Conservation (phyloP, 2,113 vertebrate species). For the Notothenia rossii region DNA sequence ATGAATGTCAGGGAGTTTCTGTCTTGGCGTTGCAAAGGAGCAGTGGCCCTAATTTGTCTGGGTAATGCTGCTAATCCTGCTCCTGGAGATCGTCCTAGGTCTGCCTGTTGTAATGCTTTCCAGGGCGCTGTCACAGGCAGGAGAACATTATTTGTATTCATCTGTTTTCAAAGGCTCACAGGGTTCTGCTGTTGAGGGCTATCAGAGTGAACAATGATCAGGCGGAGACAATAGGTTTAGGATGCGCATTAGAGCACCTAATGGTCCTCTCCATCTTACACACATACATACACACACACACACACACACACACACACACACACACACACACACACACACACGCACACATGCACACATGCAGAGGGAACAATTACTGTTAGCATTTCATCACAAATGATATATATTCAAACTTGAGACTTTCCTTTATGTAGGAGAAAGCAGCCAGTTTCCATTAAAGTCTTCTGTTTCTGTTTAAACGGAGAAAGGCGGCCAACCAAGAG, state of each 20-base stretch:
- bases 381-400: conserved; percentile 41
- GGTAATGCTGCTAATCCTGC: conserved; percentile 73
- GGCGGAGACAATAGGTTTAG: conserved; percentile 64
- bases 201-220: conserved; percentile 63
- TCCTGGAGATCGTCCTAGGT: conserved; percentile 59
- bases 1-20: conserved; percentile 58
- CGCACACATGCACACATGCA: neutral
- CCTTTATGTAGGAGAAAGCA: conserved; percentile 63
- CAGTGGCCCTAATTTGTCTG: conserved; percentile 73
- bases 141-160: conserved; percentile 74
- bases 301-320: neutral
- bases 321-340: neutral
- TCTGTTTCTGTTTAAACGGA: conserved; percentile 76
- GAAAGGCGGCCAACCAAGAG: conserved; percentile 54
- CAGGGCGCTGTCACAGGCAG: conserved; percentile 64
- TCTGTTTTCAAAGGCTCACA: conserved; percentile 75
- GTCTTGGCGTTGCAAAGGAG: conserved; percentile 46
- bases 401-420: conserved; percentile 26
- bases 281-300: conserved; percentile 17
- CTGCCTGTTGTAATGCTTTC: conserved; percentile 67
- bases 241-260: conserved; percentile 60
- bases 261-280: conserved; percentile 51
- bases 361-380: conserved; percentile 28
- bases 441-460: conserved; percentile 66
- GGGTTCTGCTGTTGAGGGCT: conserved; percentile 58